Conservation (phyloP, 35 echinoderm and acorn worm species). For the Eucidaris tribuloides region DNA sequence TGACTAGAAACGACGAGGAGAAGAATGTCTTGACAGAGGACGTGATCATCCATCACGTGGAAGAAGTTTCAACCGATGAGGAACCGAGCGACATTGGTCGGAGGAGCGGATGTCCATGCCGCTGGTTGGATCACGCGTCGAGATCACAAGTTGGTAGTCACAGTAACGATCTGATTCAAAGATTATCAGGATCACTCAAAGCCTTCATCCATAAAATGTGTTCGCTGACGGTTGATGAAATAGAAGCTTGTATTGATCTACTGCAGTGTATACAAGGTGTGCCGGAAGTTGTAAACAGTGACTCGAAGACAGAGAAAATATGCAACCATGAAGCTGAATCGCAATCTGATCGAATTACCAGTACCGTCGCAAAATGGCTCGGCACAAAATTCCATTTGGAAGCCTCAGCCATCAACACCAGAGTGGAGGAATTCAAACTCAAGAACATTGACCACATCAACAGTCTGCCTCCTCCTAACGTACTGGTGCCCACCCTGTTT, state of each 20-base stretch:
- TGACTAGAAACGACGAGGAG: background rate
- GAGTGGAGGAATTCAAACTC: conserved; percentile 24
- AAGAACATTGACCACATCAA: conserved; percentile 21
- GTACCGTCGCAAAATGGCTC: background rate
- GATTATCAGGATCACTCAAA: background rate
- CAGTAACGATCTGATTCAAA: background rate
- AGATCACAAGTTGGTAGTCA: background rate
- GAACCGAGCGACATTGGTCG: background rate
- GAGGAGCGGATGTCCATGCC: background rate
- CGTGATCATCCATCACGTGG: background rate
- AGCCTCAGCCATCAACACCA: background rate
- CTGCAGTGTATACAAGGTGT: background rate
- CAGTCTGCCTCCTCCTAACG: conserved; percentile 13
- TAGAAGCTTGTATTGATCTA: background rate
- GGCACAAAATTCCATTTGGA: background rate
- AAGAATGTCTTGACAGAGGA: background rate
- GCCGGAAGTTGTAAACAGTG: background rate
- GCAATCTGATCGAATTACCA: background rate
- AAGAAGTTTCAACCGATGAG: background rate
- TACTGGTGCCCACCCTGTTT: conserved; percentile 21
- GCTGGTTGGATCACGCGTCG: background rate
- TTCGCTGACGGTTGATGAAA: background rate
- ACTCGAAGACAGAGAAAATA: background rate
- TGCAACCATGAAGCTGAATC: background rate
- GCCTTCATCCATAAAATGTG: background rate